These are phyloP conservation scores for Herpetotheres cachinnans DNA, from an alignment of 2,113 vertebrate genomes.

Conservation along the genomic window DNA sequence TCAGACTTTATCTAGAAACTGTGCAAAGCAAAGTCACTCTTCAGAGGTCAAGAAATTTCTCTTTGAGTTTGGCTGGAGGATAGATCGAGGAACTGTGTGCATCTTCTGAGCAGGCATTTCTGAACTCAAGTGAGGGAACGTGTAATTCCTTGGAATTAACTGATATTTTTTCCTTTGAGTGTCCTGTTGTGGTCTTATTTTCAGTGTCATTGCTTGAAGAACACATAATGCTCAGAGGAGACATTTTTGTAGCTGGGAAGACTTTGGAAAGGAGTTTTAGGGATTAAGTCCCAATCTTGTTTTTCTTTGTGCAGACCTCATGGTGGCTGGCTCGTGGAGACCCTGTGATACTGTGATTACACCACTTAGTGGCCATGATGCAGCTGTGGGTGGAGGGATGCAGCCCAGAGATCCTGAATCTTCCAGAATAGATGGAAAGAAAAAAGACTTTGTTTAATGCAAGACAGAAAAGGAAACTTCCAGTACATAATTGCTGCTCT, in stretches of 20 bases:
- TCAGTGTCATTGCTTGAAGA: background rate
- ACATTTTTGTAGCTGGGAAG: background rate
- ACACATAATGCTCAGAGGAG: background rate
- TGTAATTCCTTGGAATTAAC: background rate
- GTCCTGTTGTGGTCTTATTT: background rate
- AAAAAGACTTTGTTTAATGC: background rate
- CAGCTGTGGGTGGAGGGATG: background rate
- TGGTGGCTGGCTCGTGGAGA: accelerated
- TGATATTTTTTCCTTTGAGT: background rate
- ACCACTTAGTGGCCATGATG: background rate
- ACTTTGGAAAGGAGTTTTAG: background rate
- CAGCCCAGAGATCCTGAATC: background rate
- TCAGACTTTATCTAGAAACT: background rate
- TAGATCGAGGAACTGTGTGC: background rate
- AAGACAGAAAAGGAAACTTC: background rate
- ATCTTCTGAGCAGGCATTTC: background rate
- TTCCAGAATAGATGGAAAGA: background rate
- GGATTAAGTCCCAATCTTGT: too few species aligned
- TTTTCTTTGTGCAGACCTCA: background rate
- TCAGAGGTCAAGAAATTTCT: background rate
- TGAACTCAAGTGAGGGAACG: accelerated
- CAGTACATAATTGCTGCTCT: background rate
- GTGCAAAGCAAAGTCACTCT: background rate
- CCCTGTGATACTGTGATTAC: background rate
- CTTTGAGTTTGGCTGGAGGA: background rate